Conservation (phyloP, 2,888 invertebrate species). For the Hybos culiciformis region DNA sequence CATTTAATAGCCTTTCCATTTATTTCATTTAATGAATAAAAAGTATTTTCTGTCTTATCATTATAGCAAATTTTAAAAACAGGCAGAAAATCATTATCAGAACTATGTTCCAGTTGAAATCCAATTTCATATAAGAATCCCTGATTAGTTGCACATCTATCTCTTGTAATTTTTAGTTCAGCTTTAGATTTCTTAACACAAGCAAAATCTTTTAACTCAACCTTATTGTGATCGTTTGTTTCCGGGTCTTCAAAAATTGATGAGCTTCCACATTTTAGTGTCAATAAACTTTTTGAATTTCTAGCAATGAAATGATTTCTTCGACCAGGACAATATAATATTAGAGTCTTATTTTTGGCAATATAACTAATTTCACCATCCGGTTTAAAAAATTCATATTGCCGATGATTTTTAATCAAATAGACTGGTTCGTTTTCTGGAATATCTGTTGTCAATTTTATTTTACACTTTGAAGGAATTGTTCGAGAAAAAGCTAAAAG, state of each 20-base stretch:
- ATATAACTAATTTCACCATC: slow-evolving; percentile 13
- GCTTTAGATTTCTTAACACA: slow-evolving; percentile 16
- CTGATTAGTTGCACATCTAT: slow-evolving; percentile 21
- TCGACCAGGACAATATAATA: slow-evolving; percentile 18
- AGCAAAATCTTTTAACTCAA: slow-evolving; percentile 11
- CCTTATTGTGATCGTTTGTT: slow-evolving; percentile 2
- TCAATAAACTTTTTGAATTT: slow-evolving; percentile 5
- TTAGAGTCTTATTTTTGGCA: slow-evolving; percentile 14
- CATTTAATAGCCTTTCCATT: slow-evolving; percentile 30
- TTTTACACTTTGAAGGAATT: too few species aligned
- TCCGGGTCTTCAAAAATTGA: slow-evolving; percentile 11
- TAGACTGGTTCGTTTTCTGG: slow-evolving; percentile 6
- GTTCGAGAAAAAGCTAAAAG: too few species aligned
- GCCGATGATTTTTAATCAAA: slow-evolving; percentile 1
- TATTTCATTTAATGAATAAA: slow-evolving; percentile 29
- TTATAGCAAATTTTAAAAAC: slow-evolving; percentile 31
- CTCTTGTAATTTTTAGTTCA: slow-evolving; percentile 19
- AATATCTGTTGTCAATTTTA: slow-evolving; percentile 1
- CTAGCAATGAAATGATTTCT: slow-evolving; percentile 14
- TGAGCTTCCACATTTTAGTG: slow-evolving; percentile 12
- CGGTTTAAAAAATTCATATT: slow-evolving; percentile 17
- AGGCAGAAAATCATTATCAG: slow-evolving; percentile 13
- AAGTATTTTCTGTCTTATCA: slow-evolving; percentile 22
- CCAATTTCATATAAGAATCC: slow-evolving; percentile 20
- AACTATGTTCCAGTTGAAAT: slow-evolving; percentile 12